Conservation (phyloP, 2,113 vertebrate genomes). For the Hemibagrus wyckioides region DNA sequence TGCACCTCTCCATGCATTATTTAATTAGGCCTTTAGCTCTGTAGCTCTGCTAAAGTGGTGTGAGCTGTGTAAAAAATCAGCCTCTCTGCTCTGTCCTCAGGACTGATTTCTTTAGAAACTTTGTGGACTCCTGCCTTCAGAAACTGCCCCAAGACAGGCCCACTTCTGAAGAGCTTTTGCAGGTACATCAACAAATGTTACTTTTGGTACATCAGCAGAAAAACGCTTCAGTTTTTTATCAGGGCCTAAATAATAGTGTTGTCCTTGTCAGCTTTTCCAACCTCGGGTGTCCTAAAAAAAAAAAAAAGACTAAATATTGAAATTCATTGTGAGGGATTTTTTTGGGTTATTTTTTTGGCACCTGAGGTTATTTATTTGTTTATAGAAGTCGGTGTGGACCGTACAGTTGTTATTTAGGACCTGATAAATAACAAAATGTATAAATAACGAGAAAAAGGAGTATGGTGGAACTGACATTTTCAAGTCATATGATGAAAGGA, state of each 20-base stretch:
- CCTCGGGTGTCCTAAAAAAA: no score
- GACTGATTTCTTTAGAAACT: conserved; percentile 99
- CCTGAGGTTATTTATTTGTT: no score
- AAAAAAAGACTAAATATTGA: no score
- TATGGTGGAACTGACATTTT: background rate
- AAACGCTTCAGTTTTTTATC: no score
- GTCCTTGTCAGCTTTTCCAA: no score
- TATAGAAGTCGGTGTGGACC: no score
- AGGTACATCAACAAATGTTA: conserved; percentile 74
- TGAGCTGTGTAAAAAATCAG: conserved; percentile 20
- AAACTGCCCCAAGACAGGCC: conserved; percentile 98
- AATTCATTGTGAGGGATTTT: no score
- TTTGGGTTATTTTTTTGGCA: no score
- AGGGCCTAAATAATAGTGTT: no score
- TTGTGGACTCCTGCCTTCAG: conserved; percentile 99
- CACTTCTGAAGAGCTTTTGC: conserved; percentile 96
- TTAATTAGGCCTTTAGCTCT: conserved; percentile 34
- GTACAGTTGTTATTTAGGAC: no score
- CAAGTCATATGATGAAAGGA: background rate
- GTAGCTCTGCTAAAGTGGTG: background rate
- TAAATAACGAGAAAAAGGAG: background rate
- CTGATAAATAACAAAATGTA: no score
- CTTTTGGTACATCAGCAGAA: no score
- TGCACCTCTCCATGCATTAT: conserved; percentile 26
- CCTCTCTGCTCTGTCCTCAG: conserved; percentile 67